Conservation (phyloP, 2,797 vertebrate genomes). For the Mycteria americana region DNA sequence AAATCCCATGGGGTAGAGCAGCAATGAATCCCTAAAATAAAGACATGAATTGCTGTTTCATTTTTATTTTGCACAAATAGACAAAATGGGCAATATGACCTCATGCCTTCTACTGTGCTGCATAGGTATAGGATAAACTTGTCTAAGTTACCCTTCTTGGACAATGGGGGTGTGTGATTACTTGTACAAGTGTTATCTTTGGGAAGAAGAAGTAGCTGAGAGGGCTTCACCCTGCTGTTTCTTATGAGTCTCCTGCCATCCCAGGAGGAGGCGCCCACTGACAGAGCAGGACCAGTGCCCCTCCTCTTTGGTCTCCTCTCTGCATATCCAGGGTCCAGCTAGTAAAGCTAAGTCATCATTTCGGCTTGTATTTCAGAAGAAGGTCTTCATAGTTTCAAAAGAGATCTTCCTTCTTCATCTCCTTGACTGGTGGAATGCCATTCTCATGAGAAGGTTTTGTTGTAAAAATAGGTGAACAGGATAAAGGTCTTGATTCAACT, state of each 20-base stretch:
- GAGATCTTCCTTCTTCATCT: neutral
- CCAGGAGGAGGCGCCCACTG: fast-evolving
- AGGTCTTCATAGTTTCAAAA: neutral
- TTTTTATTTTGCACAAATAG: neutral
- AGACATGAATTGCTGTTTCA: fast-evolving
- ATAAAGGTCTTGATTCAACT: neutral
- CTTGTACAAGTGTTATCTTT: neutral
- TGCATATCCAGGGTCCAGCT: too few relatives aligned
- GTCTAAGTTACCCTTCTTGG: neutral
- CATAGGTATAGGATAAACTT: neutral
- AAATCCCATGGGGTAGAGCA: neutral
- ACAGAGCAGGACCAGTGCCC: neutral
- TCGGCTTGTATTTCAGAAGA: neutral
- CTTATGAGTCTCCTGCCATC: neutral
- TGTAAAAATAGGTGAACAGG: neutral
- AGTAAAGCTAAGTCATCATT: neutral
- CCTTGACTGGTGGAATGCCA: neutral
- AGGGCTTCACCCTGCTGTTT: neutral
- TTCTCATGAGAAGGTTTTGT: neutral
- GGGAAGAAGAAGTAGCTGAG: neutral
- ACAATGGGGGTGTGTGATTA: neutral
- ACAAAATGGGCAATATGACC: neutral
- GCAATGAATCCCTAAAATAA: neutral
- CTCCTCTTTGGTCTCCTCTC: neutral
- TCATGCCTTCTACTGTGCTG: neutral